Percentiles rank a stretch among this genome's conserved stretches.
Conservation (phyloP, 1,140 invertebrate genomes). For the Octopus bimaculoides region DNA sequence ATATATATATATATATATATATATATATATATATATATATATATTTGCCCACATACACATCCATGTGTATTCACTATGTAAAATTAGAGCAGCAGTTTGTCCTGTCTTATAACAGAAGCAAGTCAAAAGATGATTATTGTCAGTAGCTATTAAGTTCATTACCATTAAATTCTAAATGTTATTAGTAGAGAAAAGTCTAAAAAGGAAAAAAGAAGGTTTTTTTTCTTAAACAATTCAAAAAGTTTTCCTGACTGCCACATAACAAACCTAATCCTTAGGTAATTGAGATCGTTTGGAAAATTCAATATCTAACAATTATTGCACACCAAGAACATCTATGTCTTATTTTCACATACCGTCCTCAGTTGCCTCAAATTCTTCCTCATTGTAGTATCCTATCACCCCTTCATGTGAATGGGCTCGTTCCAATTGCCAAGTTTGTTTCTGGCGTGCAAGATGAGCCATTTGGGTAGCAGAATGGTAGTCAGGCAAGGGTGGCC, state of each 20-base stretch:
- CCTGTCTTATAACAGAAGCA: too few relatives aligned
- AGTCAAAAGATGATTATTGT: too few relatives aligned
- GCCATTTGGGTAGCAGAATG: constrained; percentile 52
- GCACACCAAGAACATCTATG: not conserved
- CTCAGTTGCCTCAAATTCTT: constrained; percentile 21
- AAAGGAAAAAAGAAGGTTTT: not conserved
- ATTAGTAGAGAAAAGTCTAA: not conserved
- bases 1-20: too few relatives aligned
- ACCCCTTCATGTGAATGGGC: constrained; percentile 40
- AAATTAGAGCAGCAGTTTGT: too few relatives aligned
- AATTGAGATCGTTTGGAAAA: not conserved
- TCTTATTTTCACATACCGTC: constrained; percentile 31
- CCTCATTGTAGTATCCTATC: constrained; percentile 28
- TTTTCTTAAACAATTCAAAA: not conserved
- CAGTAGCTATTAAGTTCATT: too few relatives aligned
- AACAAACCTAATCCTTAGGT: not conserved
- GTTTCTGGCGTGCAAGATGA: constrained; percentile 39
- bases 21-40: too few relatives aligned
- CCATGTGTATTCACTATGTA: too few relatives aligned
- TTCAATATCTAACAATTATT: not conserved
- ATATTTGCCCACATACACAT: too few relatives aligned
- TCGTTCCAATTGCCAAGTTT: constrained; percentile 32
- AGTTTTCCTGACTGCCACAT: not conserved
- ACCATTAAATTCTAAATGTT: not conserved
- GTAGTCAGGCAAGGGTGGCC: constrained; percentile 52